Percentiles rank a stretch among this genome's conserved stretches.
Conservation (phyloP, 2,113 vertebrate genomes). For the Cricetomys ansorgei region DNA sequence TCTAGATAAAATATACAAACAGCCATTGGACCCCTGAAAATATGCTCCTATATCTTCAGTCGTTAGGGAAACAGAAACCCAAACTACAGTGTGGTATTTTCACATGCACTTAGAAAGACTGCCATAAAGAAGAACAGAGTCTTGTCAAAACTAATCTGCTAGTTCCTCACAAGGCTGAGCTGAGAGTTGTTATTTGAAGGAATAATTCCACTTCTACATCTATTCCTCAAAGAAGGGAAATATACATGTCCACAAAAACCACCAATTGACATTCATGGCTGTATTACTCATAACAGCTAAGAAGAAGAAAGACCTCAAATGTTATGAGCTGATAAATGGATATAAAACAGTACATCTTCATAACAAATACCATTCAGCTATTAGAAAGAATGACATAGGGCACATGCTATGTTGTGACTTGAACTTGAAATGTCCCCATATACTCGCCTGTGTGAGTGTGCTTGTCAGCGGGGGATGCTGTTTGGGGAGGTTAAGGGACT, state of each 20-base stretch:
- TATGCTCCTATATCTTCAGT: background rate
- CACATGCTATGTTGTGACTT: background rate
- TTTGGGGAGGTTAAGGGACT: background rate
- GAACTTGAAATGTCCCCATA: background rate
- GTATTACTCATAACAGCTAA: background rate
- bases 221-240: background rate
- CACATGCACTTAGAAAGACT: background rate
- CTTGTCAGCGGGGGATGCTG: background rate
- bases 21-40: background rate
- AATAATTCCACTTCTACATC: background rate
- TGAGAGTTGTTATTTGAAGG: background rate
- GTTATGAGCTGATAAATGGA: background rate
- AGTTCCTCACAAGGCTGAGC: background rate
- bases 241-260: background rate
- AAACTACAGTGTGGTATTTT: background rate
- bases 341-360: background rate
- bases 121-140: background rate
- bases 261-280: background rate
- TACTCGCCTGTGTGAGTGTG: background rate
- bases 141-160: background rate
- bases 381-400: background rate
- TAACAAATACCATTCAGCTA: background rate
- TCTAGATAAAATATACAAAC: constrained; percentile 4
- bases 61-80: background rate
- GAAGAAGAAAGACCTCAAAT: background rate